A percentile compares a stretch with the other conserved stretches of the same genome.
Evolutionary conservation across 2,888 invertebrate species (phyloP).

Genomic region (Diarsia rubi): DNA sequence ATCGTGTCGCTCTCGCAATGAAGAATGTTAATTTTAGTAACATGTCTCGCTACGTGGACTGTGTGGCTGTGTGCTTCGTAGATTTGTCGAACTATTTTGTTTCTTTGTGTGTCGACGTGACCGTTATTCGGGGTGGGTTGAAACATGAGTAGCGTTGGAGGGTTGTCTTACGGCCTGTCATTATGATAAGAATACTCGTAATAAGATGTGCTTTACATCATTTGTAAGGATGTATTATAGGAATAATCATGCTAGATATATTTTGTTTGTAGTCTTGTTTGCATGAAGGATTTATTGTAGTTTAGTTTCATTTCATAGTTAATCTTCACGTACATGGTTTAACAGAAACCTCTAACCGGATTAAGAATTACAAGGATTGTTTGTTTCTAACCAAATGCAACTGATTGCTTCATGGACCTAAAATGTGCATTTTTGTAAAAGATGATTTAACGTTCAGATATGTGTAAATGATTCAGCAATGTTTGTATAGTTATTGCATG

Average conservation of each 20-base stretch:
- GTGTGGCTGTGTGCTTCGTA: constrained; percentile 23
- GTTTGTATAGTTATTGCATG: neutral
- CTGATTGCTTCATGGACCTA: neutral
- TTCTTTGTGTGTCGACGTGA: neutral
- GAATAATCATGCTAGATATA: neutral
- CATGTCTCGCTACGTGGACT: constrained; percentile 46
- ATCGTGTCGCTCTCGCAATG: constrained; percentile 72
- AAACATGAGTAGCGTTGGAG: constrained; percentile 7
- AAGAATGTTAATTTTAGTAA: constrained; percentile 75
- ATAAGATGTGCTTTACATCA: neutral
- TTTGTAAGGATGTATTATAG: neutral
- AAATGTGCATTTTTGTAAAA: neutral
- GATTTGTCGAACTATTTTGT: constrained; percentile 27
- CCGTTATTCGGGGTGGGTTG: constrained; percentile 27
- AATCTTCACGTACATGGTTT: neutral
- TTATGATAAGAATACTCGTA: neutral
- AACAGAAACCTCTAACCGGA: neutral
- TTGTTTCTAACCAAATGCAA: neutral
- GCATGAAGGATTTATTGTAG: neutral
- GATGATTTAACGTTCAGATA: no score
- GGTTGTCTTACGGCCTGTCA: constrained; percentile 2
- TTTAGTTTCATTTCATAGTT: neutral
- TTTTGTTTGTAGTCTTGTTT: neutral
- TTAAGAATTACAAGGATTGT: neutral
- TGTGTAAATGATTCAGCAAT: neutral